Evolutionary conservation across 2,113 vertebrate species (phyloP), one percentile per base, ranked within the genome.

Genomic region (Mus spicilegus): DNA sequence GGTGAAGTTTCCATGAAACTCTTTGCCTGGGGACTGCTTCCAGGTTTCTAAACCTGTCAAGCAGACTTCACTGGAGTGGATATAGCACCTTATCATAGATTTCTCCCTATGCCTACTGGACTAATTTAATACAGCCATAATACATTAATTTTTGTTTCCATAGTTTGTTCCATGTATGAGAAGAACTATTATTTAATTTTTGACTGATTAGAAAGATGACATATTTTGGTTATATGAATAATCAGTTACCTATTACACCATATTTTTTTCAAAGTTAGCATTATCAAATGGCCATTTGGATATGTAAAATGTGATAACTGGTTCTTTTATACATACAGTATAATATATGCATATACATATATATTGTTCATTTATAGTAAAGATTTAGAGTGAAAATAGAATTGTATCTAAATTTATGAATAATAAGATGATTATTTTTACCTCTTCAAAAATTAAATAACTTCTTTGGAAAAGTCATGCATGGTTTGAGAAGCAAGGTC

Each of bases 121-220:
- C 63, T 97, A 96, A 97, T 96, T 76, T 87, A 77, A 61, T 86
- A 93, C 46, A 95, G 63, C 85, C 26, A 70, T 65, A 97, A 3
- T 93, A 54, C 97, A 97, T 96, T 97, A 95, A 67, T 97, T 98
- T 98, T 97, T 98, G 73, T 86, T 94, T 96, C 76, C 96, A 90
- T 78, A 96, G 42, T 46, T 98, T 70, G 92, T 63, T 73, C 95
- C 75, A 97, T 97, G 97, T 91, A 90, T 72, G 96, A 96, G 33
- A 96, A 97, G 98, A 96, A 8, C 24, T 33, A 97, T 95, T 96
- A 96, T 77, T 96, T 96, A 63, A 95, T 65, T 86, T 96, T 87
- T 95, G 39, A 72, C 73, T 97, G 96, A 65, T 90, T 94, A 96
- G 56, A 98, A 33, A 89, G 63, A 69, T 51, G 95, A 87, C 30